Percentiles rank a stretch among this genome's conserved stretches.
Evolutionary conservation across 2,888 invertebrate species (phyloP).

Genomic region (Coleophora flavipennella): DNA sequence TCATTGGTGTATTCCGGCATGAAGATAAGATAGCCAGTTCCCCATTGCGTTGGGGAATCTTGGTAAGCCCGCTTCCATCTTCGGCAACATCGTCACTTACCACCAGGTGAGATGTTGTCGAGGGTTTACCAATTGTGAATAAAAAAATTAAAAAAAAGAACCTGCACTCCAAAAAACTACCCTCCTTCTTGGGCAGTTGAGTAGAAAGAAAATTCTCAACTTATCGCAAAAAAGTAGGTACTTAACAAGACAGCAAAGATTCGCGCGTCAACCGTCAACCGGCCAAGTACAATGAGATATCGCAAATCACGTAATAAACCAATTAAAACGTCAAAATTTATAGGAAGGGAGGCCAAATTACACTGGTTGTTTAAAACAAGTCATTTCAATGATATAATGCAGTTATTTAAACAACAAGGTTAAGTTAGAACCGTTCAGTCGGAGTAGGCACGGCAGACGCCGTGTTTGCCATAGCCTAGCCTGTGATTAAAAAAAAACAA

Average conservation of each 20-base stretch:
- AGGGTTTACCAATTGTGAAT: not conserved
- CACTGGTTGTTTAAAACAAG: too few species aligned
- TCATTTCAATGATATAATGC: slow-evolving; percentile 16
- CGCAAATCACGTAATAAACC: not conserved
- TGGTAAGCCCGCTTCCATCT: too few species aligned
- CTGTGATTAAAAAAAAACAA: slow-evolving; percentile 25
- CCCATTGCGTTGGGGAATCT: too few species aligned
- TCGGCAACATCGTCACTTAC: too few species aligned
- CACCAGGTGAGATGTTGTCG: too few species aligned
- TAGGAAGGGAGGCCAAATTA: too few species aligned
- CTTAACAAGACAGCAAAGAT: not conserved
- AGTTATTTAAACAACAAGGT: slow-evolving; percentile 35
- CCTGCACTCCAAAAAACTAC: too few species aligned
- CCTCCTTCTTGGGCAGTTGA: not conserved
- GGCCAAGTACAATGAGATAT: not conserved
- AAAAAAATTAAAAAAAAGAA: too few species aligned
- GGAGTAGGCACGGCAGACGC: slow-evolving; percentile 33
- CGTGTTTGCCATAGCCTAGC: slow-evolving; percentile 34
- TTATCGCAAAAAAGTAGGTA: not conserved
- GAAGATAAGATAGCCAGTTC: too few species aligned
- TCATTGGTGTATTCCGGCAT: too few species aligned
- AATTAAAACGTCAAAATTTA: too few species aligned
- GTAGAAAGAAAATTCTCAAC: not conserved
- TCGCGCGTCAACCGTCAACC: not conserved
- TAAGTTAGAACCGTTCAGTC: slow-evolving; percentile 28